Conservation (phyloP, 2,888 invertebrate genomes). For the Mellilla xanthometata region DNA sequence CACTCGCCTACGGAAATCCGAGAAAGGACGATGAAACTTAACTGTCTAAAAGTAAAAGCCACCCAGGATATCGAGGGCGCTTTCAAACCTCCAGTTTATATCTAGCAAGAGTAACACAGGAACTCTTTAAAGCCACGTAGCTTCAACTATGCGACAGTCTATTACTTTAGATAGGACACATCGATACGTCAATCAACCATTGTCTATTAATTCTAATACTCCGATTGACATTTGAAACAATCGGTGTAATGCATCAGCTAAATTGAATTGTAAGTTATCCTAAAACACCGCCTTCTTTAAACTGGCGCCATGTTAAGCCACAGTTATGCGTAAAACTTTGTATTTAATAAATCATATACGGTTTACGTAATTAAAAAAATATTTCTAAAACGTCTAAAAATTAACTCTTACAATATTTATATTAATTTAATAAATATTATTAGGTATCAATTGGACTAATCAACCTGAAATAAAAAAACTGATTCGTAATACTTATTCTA, state of each 20-base stretch:
- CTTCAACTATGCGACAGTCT: slow-evolving; percentile 24
- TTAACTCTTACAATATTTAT: no score
- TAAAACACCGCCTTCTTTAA: slow-evolving; percentile 6
- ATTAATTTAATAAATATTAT: no score
- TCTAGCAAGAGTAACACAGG: background rate
- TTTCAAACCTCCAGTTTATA: slow-evolving; percentile 1
- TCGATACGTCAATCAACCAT: slow-evolving; percentile 65
- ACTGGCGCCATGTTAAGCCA: background rate
- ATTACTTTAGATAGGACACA: slow-evolving; percentile 44
- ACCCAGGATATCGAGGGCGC: slow-evolving; percentile 10
- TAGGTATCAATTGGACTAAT: no score
- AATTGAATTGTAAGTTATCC: slow-evolving; percentile 17
- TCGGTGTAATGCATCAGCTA: slow-evolving; percentile 40
- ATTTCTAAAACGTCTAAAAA: no score
- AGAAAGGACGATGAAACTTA: background rate
- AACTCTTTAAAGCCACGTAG: background rate
- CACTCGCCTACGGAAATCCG: slow-evolving; percentile 16
- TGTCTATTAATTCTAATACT: slow-evolving; percentile 54
- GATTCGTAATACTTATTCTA: no score
- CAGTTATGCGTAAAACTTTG: no score
- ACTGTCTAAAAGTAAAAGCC: slow-evolving; percentile 13
- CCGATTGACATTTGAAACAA: slow-evolving; percentile 62
- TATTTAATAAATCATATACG: no score
- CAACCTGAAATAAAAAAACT: no score
- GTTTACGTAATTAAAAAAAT: no score